Base-by-base conservation (phyloP, 2,888 invertebrate species). In the Oscheius sp. region DNA sequence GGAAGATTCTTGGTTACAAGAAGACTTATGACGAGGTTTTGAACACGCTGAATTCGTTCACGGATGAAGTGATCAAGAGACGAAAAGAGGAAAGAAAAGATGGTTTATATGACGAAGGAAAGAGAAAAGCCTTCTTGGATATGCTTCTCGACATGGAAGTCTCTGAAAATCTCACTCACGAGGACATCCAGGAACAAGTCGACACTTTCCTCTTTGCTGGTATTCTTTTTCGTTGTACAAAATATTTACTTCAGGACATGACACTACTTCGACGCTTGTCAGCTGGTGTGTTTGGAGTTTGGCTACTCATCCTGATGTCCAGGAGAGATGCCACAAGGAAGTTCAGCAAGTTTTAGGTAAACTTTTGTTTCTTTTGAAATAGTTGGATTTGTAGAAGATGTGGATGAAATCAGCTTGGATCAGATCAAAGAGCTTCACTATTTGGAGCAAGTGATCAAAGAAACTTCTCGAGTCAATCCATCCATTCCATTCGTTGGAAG, bases 121-220 rank as follows among this genome's bases (percentile, higher is more conserved):
- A 33, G 45, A 73, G 69, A 37, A 74, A 74, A 34, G 89, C 89
- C 4, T 89, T 89, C 77, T 83, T 89, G 63, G 89, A 89, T 79
- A 83, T 89, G 82, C 78, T 89, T 25, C 80, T 89, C 31, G 84
- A 87, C 65, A 83, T 87, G 71, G 82, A 86, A 23, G 82, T 87
- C 15, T 85, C 84, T 23, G 79, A 85, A n/a, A 79, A 81, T 1
- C 78, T 89, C 39, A 85, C 87, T 1, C 81, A 87, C 64, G 82
- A 84, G 3, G 89, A 89, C 65, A 88, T 89, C 34, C 80, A 87
- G 31, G 73, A 75, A 63, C 73, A 78, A 64, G 78, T 78, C 20
- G 89, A 89, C 79, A 89, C 88, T 2, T 89, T 88, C 81, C 89
- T 88, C 88, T 88, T 88, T 82, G 89, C 48, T 20, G 64, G 63